A percentile compares a stretch with the other conserved stretches of the same genome.
Conservation (phyloP, 2,888 invertebrate species). For the Andrena chrysosceles region DNA sequence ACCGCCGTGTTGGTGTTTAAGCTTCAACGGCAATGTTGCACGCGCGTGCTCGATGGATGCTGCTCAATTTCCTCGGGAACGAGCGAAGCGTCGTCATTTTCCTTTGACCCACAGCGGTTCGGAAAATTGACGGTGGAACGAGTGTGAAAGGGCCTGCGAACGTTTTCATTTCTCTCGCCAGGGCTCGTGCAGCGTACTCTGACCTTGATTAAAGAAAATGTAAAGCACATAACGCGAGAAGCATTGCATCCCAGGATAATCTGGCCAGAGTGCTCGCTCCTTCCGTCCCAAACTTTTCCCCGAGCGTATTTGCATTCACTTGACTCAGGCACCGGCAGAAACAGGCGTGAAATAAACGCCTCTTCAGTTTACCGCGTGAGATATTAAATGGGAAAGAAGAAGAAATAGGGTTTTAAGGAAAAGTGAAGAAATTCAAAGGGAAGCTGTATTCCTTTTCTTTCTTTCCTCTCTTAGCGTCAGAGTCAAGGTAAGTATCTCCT, state of each 20-base stretch:
- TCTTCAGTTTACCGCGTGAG: background rate
- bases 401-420: background rate
- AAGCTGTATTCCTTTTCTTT: background rate
- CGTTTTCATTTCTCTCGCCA: constrained; percentile 1
- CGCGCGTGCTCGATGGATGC: background rate
- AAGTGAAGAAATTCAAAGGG: background rate
- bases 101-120: background rate
- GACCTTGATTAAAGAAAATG: constrained; percentile 43
- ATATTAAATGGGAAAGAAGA: background rate
- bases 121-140: constrained; percentile 12
- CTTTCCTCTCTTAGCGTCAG: background rate
- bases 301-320: constrained; percentile 27
- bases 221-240: constrained; percentile 29
- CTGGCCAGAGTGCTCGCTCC: constrained; percentile 19
- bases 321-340: background rate
- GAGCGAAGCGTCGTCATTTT: background rate
- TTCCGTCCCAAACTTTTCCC: background rate
- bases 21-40: background rate
- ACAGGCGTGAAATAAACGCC: constrained; percentile 6
- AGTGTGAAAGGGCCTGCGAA: background rate
- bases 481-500: too few species aligned
- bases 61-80: background rate
- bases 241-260: constrained; percentile 26
- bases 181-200: background rate
- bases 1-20: background rate